Base-by-base conservation (phyloP, 1,140 invertebrate genomes). In the Trinorchestia longiramus region DNA sequence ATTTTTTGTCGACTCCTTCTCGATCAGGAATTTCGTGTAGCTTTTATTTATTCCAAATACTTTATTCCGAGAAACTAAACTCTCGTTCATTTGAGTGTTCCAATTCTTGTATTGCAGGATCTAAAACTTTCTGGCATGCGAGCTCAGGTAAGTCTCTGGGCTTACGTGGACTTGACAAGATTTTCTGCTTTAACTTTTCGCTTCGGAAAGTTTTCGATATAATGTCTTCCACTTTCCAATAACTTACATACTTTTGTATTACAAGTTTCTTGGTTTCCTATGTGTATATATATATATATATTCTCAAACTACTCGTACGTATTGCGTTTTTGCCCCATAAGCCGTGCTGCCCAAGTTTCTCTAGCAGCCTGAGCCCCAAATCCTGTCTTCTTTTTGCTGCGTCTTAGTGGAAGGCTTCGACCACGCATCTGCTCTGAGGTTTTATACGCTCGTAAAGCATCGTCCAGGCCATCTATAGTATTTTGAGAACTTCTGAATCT, bases 391-490 rank as follows among this genome's bases (percentile, higher is more conserved):
- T 77, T 77, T 77, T 77, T 77, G 62, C 62, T 28, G 62, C 62
- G 62, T 77, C 62, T 77, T 77, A 77, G 62, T 77, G 62, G 11
- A 77, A 77, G 62, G 62, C 62, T 77, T 77, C 62, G 62, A 36
- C 62, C 62, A 77, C 62, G 62, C 62, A 77, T 77, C 62, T 77
- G 62, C 62, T 77, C 62, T 77, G 43, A 43, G 44, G 40, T 94
- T 94, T 94, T 94, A 94, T 94, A 43, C 92, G 92, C 92, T 94
- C 92, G 92, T 94, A 94, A 94, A 94, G 43, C 92, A 94, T 94
- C 92, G 19, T 94, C 43, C 44, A 4, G 92, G 40, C 92, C 92
- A 45, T 94, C 92, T 94, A 94, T 94, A 94, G 41, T 94, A 94
- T 94, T 94, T 94, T 43, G 43, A 43, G 92, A 94, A 94, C 92